Evolutionary conservation across 1,140 invertebrate species (phyloP), one percentile per base, ranked within the genome.

Genomic region (Leptinotarsa lineolata): DNA sequence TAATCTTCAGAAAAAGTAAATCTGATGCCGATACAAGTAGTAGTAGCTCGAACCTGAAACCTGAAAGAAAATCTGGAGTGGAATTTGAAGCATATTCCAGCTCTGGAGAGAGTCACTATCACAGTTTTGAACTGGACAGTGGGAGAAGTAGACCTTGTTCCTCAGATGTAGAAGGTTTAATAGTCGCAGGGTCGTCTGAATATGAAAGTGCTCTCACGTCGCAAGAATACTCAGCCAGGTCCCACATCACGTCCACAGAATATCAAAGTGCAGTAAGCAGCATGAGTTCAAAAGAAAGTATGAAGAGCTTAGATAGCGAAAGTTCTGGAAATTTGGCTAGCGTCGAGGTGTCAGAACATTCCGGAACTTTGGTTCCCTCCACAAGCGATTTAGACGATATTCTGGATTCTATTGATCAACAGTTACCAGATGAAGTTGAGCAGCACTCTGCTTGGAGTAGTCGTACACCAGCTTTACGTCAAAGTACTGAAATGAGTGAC

Each of bases 71-170:
- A 84, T 92, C 91, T 11, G 88, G 88, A 22, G 87, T 90, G 44
- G 91, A 92, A 80, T 85, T 90, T 22, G 93, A 95, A 84, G 85
- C 89, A 22, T 93, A 91, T 84, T 95, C 94, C 0, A 95, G 94
- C 85, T 95, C 94, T n/a, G 89, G 93, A 63, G 94, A 95, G 78
- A 96, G 94, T 83, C 92, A 93, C 78, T 96, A 95, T 83, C 93
- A 95, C 73, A 95, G 94, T 69, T 94, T 94, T 83, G 94, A 95
- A 79, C 91, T 92, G 45, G 90, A 92, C 72, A 90, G 87, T 66
- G 88, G 86, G 18, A 87, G 87, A 39, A 94, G 94, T 84, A 88
- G 95, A 80, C 95, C 95, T 1, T 90, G 92, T 71, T 96, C 94
- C 2, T 95, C 94, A 0, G 95, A 96, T 83, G 85, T 96, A n/a